A percentile compares a stretch with the other conserved stretches of the same genome.
These are phyloP conservation scores for Orchesella flavescens DNA, from an alignment of 2,888 invertebrate species.

Conservation along the genomic window DNA sequence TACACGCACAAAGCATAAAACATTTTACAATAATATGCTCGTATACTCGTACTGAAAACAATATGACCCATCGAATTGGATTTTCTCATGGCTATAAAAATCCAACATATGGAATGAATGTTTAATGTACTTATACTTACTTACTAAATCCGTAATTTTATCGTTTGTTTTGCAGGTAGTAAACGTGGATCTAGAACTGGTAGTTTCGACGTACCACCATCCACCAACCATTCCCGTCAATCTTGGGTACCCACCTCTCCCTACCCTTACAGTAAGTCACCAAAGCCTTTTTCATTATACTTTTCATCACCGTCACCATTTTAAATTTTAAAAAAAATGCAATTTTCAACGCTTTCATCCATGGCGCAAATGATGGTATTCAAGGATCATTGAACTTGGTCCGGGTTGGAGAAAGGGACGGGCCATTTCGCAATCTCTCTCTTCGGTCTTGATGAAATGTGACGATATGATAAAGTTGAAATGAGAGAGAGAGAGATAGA, in stretches of 20 bases:
- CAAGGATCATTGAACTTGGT: constrained; percentile 27
- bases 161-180: constrained; percentile 68
- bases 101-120: too few species aligned
- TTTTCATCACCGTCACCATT: too few species aligned
- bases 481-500: neutral
- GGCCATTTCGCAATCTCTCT: constrained; percentile 37
- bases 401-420: constrained; percentile 14
- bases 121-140: too few species aligned
- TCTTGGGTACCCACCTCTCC: constrained; percentile 71
- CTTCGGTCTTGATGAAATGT: constrained; percentile 25
- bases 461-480: constrained; percentile 22
- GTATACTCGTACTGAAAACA: too few species aligned
- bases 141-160: neutral
- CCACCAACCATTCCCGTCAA: constrained; percentile 72
- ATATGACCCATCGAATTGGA: too few species aligned
- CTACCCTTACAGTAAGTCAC: constrained; percentile 71
- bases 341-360: constrained; percentile 18
- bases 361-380: neutral
- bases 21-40: too few species aligned
- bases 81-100: too few species aligned
- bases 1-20: constrained; percentile 19
- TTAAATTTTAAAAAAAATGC: neutral
- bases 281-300: neutral
- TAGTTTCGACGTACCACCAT: constrained; percentile 71
- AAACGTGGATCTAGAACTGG: constrained; percentile 71